phyloP scores from a whole-genome alignment of 2,113 vertebrate genomes.

The Scomber scombrus region DNA sequence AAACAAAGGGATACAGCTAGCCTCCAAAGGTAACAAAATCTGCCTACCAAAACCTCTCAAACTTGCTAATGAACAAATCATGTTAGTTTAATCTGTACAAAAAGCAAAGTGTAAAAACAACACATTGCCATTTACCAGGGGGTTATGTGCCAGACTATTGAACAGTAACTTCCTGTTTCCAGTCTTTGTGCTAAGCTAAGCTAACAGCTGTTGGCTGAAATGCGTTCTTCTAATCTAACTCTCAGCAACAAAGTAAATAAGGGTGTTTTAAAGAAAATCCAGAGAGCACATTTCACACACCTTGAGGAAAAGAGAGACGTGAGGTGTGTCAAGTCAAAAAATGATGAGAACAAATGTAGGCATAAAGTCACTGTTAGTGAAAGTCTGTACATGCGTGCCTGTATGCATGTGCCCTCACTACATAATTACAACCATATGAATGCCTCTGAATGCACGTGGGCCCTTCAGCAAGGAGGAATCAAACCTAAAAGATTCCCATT shows the following conservation, averaged over 20 bases:
- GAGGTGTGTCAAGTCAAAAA: not conserved
- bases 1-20: too few species aligned
- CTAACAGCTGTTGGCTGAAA: not conserved
- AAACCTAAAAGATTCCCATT: constrained; percentile 58
- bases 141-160: too few species aligned
- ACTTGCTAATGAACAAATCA: too few species aligned
- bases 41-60: too few species aligned
- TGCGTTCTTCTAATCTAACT: not conserved
- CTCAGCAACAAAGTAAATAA: not conserved
- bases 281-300: not conserved
- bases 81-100: too few species aligned
- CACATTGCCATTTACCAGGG: too few species aligned
- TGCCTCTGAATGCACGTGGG: constrained; percentile 34
- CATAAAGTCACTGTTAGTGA: constrained; percentile 2
- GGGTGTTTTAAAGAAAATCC: not conserved
- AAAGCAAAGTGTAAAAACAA: too few species aligned
- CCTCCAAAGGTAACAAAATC: too few species aligned
- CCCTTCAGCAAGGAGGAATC: constrained; percentile 69
- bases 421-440: constrained; percentile 46
- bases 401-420: constrained; percentile 17
- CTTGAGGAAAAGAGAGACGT: not conserved
- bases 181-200: not conserved
- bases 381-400: not conserved
- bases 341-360: not conserved
- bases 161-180: not conserved